A percentile compares a stretch with the other conserved stretches of the same genome.
Conservation (phyloP, 1,140 invertebrate species). For the Lysiphlebus fabarum region DNA sequence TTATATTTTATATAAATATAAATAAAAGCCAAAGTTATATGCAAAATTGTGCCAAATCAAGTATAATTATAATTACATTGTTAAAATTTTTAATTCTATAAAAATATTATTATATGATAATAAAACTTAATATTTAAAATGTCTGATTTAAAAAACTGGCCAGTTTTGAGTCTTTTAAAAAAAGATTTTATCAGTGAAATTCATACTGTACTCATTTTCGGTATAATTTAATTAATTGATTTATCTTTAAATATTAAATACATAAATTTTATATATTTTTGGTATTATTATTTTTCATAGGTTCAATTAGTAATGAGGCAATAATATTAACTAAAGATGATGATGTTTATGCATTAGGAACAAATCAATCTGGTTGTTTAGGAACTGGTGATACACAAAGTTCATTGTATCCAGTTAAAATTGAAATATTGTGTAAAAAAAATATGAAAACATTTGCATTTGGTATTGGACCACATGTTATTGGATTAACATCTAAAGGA, state of each 20-base stretch:
- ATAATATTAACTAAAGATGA: slow-evolving; percentile 63
- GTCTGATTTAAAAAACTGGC: slow-evolving; percentile 61
- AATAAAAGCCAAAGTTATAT: too few relatives aligned
- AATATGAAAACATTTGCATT: slow-evolving; percentile 62
- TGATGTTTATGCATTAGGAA: slow-evolving; percentile 64
- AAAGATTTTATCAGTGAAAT: slow-evolving; percentile 56
- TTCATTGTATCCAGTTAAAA: slow-evolving; percentile 60
- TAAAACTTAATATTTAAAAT: too few relatives aligned
- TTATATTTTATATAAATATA: too few relatives aligned
- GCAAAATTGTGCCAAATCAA: too few relatives aligned
- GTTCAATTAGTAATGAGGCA: slow-evolving; percentile 61
- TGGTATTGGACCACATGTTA: slow-evolving; percentile 66
- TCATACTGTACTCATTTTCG: slow-evolving; percentile 62
- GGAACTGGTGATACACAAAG: slow-evolving; percentile 60
- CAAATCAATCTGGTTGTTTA: slow-evolving; percentile 61
- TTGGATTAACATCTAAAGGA: slow-evolving; percentile 61
- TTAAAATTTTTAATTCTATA: too few relatives aligned
- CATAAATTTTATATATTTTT: neutral
- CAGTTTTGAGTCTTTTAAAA: slow-evolving; percentile 61
- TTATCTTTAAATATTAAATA: slow-evolving; percentile 1
- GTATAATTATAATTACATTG: neutral
- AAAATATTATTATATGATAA: too few relatives aligned
- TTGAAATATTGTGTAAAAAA: slow-evolving; percentile 61
- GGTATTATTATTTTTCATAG: neutral
- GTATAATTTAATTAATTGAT: slow-evolving; percentile 38